These are phyloP conservation scores for Porphyrio hochstetteri DNA, from an alignment of 2,113 vertebrate species.

Conservation along the genomic window DNA sequence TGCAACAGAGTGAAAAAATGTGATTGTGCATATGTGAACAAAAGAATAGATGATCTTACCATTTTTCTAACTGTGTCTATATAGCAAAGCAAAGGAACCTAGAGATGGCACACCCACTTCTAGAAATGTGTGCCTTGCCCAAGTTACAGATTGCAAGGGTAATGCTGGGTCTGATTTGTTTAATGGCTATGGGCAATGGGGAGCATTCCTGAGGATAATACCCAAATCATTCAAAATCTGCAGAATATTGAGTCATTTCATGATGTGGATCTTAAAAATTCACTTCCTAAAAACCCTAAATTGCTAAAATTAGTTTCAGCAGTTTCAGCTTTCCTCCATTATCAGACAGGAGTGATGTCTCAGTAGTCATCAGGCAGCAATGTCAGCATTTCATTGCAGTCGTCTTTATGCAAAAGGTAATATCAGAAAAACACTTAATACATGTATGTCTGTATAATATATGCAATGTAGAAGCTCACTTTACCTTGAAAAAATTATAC, in stretches of 20 bases:
- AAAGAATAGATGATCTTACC: not conserved
- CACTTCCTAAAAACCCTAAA: not conserved
- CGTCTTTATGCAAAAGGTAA: not conserved
- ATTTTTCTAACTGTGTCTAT: not conserved
- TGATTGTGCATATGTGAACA: not conserved
- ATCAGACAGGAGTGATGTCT: not conserved
- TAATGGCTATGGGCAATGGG: not conserved
- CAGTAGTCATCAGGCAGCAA: not conserved
- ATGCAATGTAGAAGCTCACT: not conserved
- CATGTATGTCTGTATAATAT: not conserved
- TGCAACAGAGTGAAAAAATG: not conserved
- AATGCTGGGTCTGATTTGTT: not conserved
- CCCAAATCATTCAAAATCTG: not conserved
- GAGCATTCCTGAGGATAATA: not conserved
- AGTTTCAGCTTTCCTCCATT: not conserved
- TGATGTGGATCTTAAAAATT: not conserved
- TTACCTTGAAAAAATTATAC: not conserved
- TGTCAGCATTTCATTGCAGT: not conserved
- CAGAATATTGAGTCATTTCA: not conserved
- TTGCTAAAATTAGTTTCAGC: not conserved
- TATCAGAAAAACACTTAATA: not conserved
- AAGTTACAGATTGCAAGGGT: not conserved
- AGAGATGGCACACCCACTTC: not conserved
- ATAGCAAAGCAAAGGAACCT: not conserved
- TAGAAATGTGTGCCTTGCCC: not conserved